phyloP scores from a whole-genome alignment of 2,888 invertebrate genomes.

The Zygothrica quintamaculata region DNA sequence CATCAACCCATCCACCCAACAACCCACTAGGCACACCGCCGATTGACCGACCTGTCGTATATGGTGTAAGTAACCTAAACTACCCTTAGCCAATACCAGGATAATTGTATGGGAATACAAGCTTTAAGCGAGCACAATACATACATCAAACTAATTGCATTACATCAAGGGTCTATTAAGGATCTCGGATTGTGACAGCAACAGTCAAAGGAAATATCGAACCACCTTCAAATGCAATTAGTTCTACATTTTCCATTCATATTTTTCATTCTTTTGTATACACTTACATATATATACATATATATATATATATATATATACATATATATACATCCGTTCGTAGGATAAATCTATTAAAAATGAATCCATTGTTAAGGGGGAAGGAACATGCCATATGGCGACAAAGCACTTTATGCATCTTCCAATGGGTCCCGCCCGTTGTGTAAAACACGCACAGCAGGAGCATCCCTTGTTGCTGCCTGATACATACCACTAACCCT shows the following conservation, averaged over 20 bases:
- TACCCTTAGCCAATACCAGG: slow-evolving; percentile 43
- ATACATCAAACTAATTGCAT: slow-evolving; percentile 62
- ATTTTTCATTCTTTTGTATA: slow-evolving; percentile 36
- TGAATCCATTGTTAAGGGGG: slow-evolving; percentile 46
- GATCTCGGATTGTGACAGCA: slow-evolving; percentile 48
- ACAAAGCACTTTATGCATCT: slow-evolving; percentile 63
- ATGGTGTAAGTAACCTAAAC: slow-evolving; percentile 7
- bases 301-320: slow-evolving; percentile 2
- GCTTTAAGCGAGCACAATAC: slow-evolving; percentile 58
- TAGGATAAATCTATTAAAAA: slow-evolving; percentile 29
- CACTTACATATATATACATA: slow-evolving; percentile 26
- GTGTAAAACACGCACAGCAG: slow-evolving; percentile 33
- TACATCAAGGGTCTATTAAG: slow-evolving; percentile 63
- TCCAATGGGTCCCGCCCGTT: slow-evolving; percentile 38
- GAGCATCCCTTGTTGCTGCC: slow-evolving; percentile 68
- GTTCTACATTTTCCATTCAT: slow-evolving; percentile 24
- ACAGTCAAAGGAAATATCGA: slow-evolving; percentile 13
- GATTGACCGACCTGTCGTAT: slow-evolving; percentile 18
- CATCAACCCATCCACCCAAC: slow-evolving; percentile 10
- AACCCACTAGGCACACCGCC: not conserved
- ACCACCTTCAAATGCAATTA: slow-evolving; percentile 59
- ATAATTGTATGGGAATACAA: slow-evolving; percentile 72
- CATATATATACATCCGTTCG: not conserved
- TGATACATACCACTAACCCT: slow-evolving; percentile 10
- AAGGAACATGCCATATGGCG: slow-evolving; percentile 67